Percentiles rank a stretch among this genome's conserved stretches.
Evolutionary conservation across 2,113 vertebrate species (phyloP).

Genomic region (Girardinichthys multiradiatus): DNA sequence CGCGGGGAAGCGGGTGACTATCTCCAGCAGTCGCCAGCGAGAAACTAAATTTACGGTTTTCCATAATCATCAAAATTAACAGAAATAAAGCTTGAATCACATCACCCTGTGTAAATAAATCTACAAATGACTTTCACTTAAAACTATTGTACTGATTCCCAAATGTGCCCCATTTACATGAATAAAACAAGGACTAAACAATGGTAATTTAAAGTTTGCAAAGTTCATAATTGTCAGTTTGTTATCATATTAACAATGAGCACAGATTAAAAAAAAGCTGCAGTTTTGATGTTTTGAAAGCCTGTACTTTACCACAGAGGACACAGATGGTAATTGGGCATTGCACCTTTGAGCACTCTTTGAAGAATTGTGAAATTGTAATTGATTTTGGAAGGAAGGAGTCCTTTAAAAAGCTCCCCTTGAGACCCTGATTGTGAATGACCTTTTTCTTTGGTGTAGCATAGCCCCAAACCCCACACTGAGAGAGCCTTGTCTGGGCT

Average conservation of each 20-base stretch:
- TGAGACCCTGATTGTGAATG: constrained; percentile 75
- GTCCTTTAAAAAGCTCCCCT: constrained; percentile 58
- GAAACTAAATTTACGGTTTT: background rate
- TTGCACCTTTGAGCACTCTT: constrained; percentile 43
- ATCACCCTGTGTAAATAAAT: no score
- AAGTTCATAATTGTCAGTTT: constrained; percentile 17
- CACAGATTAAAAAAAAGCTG: constrained; percentile 17
- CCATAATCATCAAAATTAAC: no score
- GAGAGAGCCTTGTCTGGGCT: constrained; percentile 75
- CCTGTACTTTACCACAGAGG: constrained; percentile 38
- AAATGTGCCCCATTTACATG: background rate
- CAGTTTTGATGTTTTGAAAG: constrained; percentile 20
- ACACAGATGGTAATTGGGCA: constrained; percentile 54
- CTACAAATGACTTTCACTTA: background rate
- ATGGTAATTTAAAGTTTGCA: background rate
- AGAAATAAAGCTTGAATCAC: no score
- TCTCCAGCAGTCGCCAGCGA: no score
- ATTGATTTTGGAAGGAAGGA: constrained; percentile 67
- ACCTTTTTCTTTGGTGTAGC: constrained; percentile 75
- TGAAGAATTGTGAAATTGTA: constrained; percentile 69
- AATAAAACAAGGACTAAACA: constrained; percentile 3
- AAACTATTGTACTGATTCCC: background rate
- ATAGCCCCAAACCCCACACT: constrained; percentile 70
- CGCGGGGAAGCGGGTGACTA: no score
- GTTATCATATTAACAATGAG: constrained; percentile 16